phyloP scores from a whole-genome alignment of 1,140 invertebrate species.

The Drosophila paulistorum region DNA sequence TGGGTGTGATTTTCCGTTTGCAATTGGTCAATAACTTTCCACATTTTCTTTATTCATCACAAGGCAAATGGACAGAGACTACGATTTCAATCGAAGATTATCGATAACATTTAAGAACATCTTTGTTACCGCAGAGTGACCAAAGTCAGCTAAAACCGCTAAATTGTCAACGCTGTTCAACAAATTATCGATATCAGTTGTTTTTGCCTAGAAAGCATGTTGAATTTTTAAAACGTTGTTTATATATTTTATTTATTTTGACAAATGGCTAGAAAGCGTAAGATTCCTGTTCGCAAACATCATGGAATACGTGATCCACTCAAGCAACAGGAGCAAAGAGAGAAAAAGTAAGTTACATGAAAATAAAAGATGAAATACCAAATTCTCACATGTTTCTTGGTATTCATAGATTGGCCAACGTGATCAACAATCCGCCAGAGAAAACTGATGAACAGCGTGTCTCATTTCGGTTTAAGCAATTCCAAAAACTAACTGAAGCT shows the following conservation, averaged over 20 bases:
- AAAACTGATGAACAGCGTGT: conserved; percentile 66
- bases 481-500: conserved; percentile 64
- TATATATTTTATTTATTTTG: not conserved
- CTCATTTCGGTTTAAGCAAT: conserved; percentile 72
- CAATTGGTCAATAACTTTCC: conserved; percentile 4
- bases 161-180: not conserved
- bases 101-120: not conserved
- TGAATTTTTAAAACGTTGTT: conserved; percentile 22
- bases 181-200: not conserved
- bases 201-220: not conserved
- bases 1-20: conserved; percentile 12
- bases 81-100: not conserved
- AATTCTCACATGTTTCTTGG: not conserved
- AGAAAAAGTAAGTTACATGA: conserved; percentile 59
- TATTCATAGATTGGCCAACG: conserved; percentile 65
- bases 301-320: conserved; percentile 80
- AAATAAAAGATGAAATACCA: not conserved
- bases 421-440: conserved; percentile 76
- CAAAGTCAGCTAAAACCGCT: not conserved
- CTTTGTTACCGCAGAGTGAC: too few relatives aligned
- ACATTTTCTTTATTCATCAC: conserved; percentile 18
- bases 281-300: conserved; percentile 81
- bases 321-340: conserved; percentile 66
- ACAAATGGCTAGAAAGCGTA: conserved; percentile 72
- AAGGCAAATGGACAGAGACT: conserved; percentile 7